phyloP scores from a whole-genome alignment of 2,888 invertebrate genomes.

The Zhuqinia jingwanae region DNA sequence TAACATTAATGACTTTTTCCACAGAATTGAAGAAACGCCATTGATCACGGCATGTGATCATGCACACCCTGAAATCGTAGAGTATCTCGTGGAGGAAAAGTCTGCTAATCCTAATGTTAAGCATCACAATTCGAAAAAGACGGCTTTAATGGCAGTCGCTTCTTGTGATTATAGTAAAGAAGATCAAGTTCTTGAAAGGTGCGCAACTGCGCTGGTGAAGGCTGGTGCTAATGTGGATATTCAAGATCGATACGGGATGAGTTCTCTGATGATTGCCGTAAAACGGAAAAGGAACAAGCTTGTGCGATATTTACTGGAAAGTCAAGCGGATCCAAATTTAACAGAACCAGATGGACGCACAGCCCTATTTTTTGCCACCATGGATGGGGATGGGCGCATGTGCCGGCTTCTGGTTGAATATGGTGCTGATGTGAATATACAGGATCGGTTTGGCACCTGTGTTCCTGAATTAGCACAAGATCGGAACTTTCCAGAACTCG shows the following conservation, averaged over 20 bases:
- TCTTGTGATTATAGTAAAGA: not conserved
- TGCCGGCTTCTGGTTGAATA: constrained; percentile 66
- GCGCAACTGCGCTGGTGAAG: constrained; percentile 11
- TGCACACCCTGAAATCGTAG: constrained; percentile 33
- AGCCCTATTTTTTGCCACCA: constrained; percentile 44
- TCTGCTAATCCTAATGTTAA: constrained; percentile 35
- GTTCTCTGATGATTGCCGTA: constrained; percentile 47
- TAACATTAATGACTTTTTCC: constrained; percentile 27
- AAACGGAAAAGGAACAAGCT: not conserved
- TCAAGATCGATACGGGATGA: constrained; percentile 24
- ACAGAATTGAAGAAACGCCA: constrained; percentile 35
- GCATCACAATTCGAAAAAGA: constrained; percentile 10
- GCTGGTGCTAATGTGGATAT: constrained; percentile 28
- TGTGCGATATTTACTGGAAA: constrained; percentile 16
- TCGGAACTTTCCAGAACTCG: constrained; percentile 38
- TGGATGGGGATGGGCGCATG: constrained; percentile 50
- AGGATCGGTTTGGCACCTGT: constrained; percentile 57
- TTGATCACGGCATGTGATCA: constrained; percentile 37
- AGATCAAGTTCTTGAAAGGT: constrained; percentile 24
- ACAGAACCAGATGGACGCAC: constrained; percentile 31
- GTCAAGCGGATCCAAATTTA: constrained; percentile 45
- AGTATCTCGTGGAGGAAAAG: constrained; percentile 52
- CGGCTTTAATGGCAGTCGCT: constrained; percentile 42
- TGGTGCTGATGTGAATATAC: constrained; percentile 58
- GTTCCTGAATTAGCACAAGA: constrained; percentile 66